These are phyloP conservation scores for Apis cerana DNA, from an alignment of 1,140 invertebrate genomes.

Conservation along the genomic window DNA sequence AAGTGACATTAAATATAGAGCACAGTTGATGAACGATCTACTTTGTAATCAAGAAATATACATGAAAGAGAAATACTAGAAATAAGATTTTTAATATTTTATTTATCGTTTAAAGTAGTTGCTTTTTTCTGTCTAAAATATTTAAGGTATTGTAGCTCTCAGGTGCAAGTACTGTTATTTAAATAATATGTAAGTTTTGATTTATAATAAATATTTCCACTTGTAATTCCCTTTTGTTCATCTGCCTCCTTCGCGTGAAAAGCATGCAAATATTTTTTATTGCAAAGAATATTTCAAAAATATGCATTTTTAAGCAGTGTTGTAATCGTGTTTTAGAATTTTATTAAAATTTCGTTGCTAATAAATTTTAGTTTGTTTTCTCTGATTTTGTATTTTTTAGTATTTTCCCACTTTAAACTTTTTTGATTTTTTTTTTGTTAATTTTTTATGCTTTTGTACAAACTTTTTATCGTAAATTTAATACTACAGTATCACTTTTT, in stretches of 20 bases:
- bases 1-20: background rate
- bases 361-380: background rate
- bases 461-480: background rate
- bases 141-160: slow-evolving; percentile 71
- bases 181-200: slow-evolving; percentile 76
- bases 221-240: slow-evolving; percentile 62
- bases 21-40: background rate
- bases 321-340: slow-evolving; percentile 3
- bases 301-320: background rate
- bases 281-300: background rate
- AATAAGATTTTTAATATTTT: slow-evolving; percentile 12
- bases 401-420: background rate
- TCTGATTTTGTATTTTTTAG: background rate
- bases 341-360: slow-evolving; percentile 29
- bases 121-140: slow-evolving; percentile 5
- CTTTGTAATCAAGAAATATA: slow-evolving; percentile 5
- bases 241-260: background rate
- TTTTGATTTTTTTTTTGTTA: background rate
- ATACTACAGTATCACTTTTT: background rate
- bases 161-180: slow-evolving; percentile 76
- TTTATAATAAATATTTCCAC: slow-evolving; percentile 80
- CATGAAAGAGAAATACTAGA: slow-evolving; percentile 29
- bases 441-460: background rate
- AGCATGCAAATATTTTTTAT: background rate
- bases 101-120: background rate